Conservation (phyloP, 2,113 vertebrate genomes). For the Isurus oxyrinchus region DNA sequence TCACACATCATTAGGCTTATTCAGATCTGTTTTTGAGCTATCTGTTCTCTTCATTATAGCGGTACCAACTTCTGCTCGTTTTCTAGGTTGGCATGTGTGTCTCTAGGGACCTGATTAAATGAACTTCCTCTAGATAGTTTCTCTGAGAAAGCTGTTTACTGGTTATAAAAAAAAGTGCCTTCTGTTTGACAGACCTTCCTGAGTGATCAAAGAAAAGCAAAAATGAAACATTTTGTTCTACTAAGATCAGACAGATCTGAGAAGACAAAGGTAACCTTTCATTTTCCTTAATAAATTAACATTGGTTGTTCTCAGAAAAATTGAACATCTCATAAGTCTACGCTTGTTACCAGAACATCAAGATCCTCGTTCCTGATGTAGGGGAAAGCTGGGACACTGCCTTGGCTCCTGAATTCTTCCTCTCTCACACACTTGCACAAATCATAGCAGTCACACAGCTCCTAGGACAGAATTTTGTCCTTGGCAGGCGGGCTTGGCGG, state of each 20-base stretch:
- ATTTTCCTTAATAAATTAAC: not conserved
- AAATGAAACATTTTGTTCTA: not conserved
- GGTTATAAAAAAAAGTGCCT: not conserved
- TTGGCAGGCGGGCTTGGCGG: too few relatives aligned
- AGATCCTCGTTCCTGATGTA: not conserved
- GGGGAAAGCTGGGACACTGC: not conserved
- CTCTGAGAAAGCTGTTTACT: not conserved
- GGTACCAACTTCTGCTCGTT: not conserved
- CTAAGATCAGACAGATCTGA: too few relatives aligned
- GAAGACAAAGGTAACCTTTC: too few relatives aligned
- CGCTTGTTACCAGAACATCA: not conserved
- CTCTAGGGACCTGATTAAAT: not conserved
- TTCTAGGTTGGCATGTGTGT: not conserved
- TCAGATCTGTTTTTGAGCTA: not conserved
- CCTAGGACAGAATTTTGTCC: too few relatives aligned
- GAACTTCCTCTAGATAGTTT: not conserved
- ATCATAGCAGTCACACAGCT: not conserved
- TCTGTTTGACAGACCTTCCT: not conserved
- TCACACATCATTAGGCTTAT: not conserved
- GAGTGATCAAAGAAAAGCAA: not conserved
- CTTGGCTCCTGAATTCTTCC: not conserved
- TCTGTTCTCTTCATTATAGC: not conserved
- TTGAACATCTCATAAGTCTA: not conserved
- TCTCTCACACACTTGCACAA: not conserved
- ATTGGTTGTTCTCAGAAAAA: not conserved